Evolutionary conservation across 2,888 invertebrate species (phyloP), one percentile per base, ranked within the genome.

Genomic region (Acrobasis consociella): DNA sequence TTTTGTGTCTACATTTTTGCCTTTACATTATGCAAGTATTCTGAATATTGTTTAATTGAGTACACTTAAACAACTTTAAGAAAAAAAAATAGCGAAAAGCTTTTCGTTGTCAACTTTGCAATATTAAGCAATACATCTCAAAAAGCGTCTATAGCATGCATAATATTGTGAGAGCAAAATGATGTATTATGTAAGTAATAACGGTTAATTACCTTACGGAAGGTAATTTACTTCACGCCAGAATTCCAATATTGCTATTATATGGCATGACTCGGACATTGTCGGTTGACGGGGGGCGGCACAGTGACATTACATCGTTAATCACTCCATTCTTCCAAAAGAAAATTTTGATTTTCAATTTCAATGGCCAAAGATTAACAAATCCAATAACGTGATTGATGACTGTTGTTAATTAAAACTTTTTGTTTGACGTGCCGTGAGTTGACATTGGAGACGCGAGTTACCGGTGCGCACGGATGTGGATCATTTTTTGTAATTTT

Each of bases 331-430:
- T 86, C 80, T 82, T 78, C 76, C 71, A 69, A 75, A 82, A 85
- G 84, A 84, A 87, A 87, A 86, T 88, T 91, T 88, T 87, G 87
- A 89, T 89, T 89, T 90, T 89, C 87, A 87, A 86, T 87, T 83
- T 82, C 77, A 86, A 86, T 86, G 76, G 75, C 77, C 73, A 72
- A 78, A 80, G 84, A 87, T 87, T 86, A 81, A 81, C 76, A 82
- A 84, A 87, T 80, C 78, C 82, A 81, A 84, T 79, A 78, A 69
- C 74, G 79, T 86, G 85, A 87, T 89, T 82, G 87, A 89, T 89
- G 84, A 83, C 76, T 74, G 73, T 69, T 65, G 77, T 83, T 86
- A 83, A 86, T 88, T 84, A 83, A 81, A 76, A 79, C 69, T 71
- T 62, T 68, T 60, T 66, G 67, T 72, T 76, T 68, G 65, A 67